phyloP scores from a whole-genome alignment of 2,797 vertebrate species.

The Girardinus metallicus region DNA sequence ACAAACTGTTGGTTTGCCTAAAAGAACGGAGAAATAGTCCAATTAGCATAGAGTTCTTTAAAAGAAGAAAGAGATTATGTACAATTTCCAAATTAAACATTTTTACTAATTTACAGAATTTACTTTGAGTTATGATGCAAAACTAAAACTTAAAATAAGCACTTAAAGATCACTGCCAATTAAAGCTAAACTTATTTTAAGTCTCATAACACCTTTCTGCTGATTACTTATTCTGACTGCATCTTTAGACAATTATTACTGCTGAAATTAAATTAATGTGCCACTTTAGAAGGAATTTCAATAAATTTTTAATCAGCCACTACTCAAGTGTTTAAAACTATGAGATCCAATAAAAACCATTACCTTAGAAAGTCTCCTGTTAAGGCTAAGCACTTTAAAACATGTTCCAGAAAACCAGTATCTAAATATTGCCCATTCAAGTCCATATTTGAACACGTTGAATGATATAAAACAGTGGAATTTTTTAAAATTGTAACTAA shows the following conservation, averaged over 20 bases:
- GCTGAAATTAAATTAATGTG: not conserved
- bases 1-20: slow-evolving; percentile 57
- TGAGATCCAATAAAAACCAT: not conserved
- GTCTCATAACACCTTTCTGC: not conserved
- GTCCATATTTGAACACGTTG: not conserved
- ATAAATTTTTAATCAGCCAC: not conserved
- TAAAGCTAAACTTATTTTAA: not conserved
- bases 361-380: not conserved
- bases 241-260: not conserved
- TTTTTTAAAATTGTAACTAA: not conserved
- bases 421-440: not conserved
- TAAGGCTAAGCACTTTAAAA: not conserved
- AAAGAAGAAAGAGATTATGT: not conserved
- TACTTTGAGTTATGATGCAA: not conserved
- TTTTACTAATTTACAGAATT: not conserved
- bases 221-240: not conserved
- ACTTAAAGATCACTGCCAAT: not conserved
- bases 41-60: slow-evolving; percentile 8
- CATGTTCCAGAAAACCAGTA: not conserved
- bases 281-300: not conserved
- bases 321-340: not conserved
- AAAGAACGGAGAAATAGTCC: slow-evolving; percentile 21
- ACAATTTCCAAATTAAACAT: not conserved
- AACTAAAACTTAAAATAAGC: not conserved
- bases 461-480: not conserved